Conservation (phyloP, 2,888 invertebrate genomes). For the Digitonthophagus gazella region DNA sequence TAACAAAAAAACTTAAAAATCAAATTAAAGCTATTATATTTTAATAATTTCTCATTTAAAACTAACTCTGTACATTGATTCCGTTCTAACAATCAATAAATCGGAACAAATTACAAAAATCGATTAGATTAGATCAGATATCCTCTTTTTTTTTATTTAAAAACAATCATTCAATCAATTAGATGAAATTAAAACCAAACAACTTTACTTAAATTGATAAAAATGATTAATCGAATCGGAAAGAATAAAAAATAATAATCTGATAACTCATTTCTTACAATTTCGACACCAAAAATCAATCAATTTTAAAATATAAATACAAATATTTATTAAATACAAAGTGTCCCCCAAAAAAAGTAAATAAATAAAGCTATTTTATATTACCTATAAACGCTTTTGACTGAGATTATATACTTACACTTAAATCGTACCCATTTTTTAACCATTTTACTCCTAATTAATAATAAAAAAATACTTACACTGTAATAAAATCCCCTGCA, state of each 20-base stretch:
- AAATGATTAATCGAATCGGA: no score
- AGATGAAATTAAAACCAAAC: no score
- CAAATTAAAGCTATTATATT: no score
- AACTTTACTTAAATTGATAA: no score
- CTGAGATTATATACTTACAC: slow-evolving; percentile 15
- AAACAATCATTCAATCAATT: not conserved
- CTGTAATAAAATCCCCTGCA: slow-evolving; percentile 84
- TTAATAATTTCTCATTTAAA: not conserved
- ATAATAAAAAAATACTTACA: slow-evolving; percentile 67
- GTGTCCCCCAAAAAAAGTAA: not conserved
- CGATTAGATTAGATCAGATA: not conserved
- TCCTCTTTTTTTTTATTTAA: not conserved
- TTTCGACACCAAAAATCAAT: no score
- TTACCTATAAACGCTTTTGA: no score
- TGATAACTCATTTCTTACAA: no score
- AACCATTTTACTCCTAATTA: not conserved
- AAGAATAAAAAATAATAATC: no score
- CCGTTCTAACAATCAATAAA: no score
- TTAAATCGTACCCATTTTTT: not conserved
- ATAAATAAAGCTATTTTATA: not conserved
- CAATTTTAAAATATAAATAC: no score
- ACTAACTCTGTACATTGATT: no score
- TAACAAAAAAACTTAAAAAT: not conserved
- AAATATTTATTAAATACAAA: not conserved
- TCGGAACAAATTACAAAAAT: not conserved